Conservation (phyloP, 2,113 vertebrate genomes). For the Catharus minimus region DNA sequence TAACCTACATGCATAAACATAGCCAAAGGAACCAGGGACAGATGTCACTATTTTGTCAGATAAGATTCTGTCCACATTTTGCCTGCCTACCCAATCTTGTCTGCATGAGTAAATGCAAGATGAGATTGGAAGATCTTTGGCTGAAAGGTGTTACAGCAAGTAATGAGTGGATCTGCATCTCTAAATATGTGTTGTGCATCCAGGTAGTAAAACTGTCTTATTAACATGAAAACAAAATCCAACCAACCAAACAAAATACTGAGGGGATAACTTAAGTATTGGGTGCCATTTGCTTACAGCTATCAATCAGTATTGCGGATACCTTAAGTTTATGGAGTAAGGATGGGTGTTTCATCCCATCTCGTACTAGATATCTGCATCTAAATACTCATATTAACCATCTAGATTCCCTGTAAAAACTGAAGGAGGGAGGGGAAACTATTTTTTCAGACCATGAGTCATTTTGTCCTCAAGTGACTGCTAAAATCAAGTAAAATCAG, state of each 20-base stretch:
- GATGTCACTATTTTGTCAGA: background rate
- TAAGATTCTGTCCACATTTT: background rate
- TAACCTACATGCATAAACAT: background rate
- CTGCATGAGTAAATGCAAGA: background rate
- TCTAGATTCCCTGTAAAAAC: background rate
- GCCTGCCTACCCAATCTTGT: background rate
- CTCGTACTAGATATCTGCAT: background rate
- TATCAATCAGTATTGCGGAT: background rate
- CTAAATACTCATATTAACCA: background rate
- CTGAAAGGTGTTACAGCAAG: background rate
- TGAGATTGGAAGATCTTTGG: background rate
- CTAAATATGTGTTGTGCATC: background rate
- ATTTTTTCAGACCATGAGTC: background rate
- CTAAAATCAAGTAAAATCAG: background rate
- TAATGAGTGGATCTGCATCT: background rate
- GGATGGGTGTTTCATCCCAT: background rate
- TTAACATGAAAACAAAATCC: background rate
- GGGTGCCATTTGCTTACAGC: background rate
- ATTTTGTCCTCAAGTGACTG: background rate
- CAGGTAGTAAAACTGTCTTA: background rate
- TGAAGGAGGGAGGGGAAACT: accelerated
- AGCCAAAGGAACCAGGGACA: background rate
- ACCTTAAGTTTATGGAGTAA: background rate
- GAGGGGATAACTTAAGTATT: background rate
- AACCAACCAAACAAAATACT: background rate